phyloP scores from a whole-genome alignment of 2,113 vertebrate species.

The Centropus unirufus region DNA sequence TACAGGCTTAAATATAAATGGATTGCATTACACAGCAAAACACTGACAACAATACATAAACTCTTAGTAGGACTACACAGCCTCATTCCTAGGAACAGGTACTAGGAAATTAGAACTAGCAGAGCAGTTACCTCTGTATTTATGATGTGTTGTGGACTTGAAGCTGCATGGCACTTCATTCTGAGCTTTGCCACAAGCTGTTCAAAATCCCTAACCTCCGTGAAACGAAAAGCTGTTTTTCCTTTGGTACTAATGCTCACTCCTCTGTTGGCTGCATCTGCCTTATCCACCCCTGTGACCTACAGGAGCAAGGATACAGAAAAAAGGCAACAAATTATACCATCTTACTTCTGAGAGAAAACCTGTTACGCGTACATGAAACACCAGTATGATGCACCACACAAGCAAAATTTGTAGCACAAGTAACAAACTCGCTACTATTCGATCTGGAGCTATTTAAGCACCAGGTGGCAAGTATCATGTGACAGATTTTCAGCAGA shows the following conservation, averaged over 20 bases:
- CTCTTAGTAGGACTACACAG: not conserved
- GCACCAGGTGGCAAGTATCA: not conserved
- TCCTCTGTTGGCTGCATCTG: slow-evolving; percentile 81
- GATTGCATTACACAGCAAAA: not conserved
- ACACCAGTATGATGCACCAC: not conserved
- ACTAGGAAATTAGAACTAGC: not conserved
- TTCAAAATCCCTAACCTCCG: slow-evolving; percentile 88
- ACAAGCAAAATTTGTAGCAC: not conserved
- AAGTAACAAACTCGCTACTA: not conserved
- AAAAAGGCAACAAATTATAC: not conserved
- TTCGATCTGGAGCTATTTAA: not conserved
- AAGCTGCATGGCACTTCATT: slow-evolving; percentile 78
- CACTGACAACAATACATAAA: rapidly evolving
- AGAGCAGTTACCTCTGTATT: slow-evolving; percentile 82
- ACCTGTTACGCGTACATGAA: not conserved
- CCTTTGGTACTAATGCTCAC: slow-evolving; percentile 89
- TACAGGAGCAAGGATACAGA: slow-evolving; percentile 29
- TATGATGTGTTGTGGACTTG: slow-evolving; percentile 80
- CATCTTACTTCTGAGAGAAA: not conserved
- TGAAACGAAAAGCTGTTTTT: slow-evolving; percentile 91
- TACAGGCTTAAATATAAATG: not conserved
- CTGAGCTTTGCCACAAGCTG: slow-evolving; percentile 85
- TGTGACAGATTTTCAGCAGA: not conserved
- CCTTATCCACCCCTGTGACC: slow-evolving; percentile 87
- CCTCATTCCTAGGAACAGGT: not conserved